phyloP scores from a whole-genome alignment of 2,797 vertebrate genomes.

The Sphenopsis melanotis region DNA sequence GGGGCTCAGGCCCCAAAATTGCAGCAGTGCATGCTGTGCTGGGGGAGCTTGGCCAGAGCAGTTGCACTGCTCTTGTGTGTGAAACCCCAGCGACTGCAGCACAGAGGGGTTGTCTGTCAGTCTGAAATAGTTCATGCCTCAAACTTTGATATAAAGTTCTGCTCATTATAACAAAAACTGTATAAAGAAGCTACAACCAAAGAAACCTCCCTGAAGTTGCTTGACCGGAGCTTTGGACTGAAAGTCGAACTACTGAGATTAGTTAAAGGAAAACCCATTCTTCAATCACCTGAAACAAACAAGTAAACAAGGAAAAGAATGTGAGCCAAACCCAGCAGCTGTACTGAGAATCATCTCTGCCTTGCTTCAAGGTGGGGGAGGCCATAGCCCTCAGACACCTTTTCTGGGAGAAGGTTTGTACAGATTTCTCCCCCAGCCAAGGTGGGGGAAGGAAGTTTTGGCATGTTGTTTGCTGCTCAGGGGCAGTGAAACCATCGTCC shows the following conservation, averaged over 20 bases:
- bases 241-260: neutral
- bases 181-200: neutral
- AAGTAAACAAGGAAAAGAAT: neutral
- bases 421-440: neutral
- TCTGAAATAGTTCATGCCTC: neutral
- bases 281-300: neutral
- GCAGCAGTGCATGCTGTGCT: neutral
- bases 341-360: neutral
- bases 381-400: rapidly evolving
- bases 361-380: rapidly evolving
- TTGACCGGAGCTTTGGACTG: neutral
- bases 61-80: neutral
- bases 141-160: neutral
- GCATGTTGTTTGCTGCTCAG: neutral
- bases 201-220: neutral
- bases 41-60: neutral
- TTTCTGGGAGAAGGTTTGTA: neutral
- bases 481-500: neutral
- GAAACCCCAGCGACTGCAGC: neutral
- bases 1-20: neutral
- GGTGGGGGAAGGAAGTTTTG: neutral
- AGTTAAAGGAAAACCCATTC: neutral
- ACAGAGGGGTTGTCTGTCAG: neutral
- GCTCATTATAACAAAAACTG: neutral
- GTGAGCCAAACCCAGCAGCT: neutral